Percentiles rank a stretch among this genome's conserved stretches.
These are phyloP conservation scores for Gadopsis marmoratus DNA, from an alignment of 2,797 vertebrate species.

Conservation along the genomic window DNA sequence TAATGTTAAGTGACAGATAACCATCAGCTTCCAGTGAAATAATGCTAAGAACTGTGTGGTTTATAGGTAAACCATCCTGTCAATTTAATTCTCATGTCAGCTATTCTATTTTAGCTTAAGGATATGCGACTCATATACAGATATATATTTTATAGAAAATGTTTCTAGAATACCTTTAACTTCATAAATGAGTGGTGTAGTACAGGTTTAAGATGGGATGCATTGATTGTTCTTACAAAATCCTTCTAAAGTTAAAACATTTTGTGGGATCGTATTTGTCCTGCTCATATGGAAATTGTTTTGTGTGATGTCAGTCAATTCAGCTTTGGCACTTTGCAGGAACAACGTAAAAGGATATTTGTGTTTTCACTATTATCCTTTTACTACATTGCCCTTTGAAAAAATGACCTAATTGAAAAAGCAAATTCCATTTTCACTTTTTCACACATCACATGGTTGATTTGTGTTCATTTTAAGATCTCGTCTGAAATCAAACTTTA, in stretches of 20 bases:
- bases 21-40: constrained; percentile 68
- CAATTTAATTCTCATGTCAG: constrained; percentile 1
- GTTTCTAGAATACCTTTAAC: not conserved
- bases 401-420: not conserved
- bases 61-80: constrained; percentile 17
- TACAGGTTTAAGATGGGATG: constrained; percentile 11
- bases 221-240: not conserved
- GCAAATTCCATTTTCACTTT: constrained; percentile 11
- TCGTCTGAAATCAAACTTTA: not conserved
- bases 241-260: constrained; percentile 12
- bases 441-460: not conserved
- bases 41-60: constrained; percentile 15
- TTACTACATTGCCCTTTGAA: not conserved
- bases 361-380: not conserved
- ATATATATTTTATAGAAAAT: constrained; percentile 14
- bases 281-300: constrained; percentile 11
- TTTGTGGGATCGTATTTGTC: not conserved
- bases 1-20: constrained; percentile 71
- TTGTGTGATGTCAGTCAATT: not conserved
- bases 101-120: constrained; percentile 18
- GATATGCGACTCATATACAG: constrained; percentile 21
- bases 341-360: not conserved
- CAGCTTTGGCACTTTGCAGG: not conserved
- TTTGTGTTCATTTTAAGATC: not conserved
- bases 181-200: constrained; percentile 14